Percentiles rank a stretch among this genome's conserved stretches.
Conservation (phyloP, 2,797 vertebrate species). For the Periophthalmus magnuspinnatus region DNA sequence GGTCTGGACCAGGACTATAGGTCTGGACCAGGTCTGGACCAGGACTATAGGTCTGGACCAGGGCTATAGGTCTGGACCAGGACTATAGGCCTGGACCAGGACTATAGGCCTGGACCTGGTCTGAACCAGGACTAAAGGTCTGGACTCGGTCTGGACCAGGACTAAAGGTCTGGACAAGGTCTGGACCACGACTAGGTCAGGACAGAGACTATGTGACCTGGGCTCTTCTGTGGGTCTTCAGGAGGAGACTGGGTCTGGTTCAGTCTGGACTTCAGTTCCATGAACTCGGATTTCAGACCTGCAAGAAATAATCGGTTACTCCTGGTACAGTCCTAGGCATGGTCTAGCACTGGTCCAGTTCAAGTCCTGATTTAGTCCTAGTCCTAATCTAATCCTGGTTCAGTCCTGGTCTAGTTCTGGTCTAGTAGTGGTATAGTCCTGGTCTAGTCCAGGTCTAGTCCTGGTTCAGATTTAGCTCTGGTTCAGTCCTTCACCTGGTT, state of each 20-base stretch:
- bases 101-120: constrained; percentile 50
- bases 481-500: too few species aligned
- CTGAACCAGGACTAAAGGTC: constrained; percentile 7
- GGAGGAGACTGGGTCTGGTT: constrained; percentile 23
- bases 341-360: too few species aligned
- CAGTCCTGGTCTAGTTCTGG: too few species aligned
- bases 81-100: background rate
- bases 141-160: background rate
- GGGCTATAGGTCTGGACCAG: constrained; percentile 52
- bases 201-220: constrained; percentile 33
- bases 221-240: constrained; percentile 36
- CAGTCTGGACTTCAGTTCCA: constrained; percentile 24
- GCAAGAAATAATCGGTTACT: background rate
- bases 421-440: too few species aligned
- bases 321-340: background rate
- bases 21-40: background rate
- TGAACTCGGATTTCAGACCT: constrained; percentile 2
- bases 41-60: background rate
- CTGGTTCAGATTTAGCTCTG: too few species aligned
- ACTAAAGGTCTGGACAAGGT: background rate
- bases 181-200: background rate
- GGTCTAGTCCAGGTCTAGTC: too few species aligned
- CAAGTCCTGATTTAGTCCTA: background rate
- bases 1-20: background rate
- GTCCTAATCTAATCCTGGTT: background rate